Conservation (phyloP, 2,797 vertebrate species). For the Lutjanus campechanus region DNA sequence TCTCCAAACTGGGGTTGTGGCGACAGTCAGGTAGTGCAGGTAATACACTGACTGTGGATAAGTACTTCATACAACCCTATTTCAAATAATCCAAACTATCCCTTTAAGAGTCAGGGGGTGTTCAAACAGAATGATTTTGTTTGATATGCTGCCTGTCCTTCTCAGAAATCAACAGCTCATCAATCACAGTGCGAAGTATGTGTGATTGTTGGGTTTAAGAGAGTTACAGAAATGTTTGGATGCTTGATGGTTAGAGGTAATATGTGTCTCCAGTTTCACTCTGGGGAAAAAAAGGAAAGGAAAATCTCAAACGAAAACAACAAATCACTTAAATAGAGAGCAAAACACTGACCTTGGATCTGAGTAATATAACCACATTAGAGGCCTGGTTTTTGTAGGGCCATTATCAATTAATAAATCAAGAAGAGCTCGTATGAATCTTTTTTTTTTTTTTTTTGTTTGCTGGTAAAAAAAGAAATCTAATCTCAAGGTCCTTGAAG, state of each 20-base stretch:
- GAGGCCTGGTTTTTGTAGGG: neutral
- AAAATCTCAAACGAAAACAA: neutral
- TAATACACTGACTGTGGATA: no score
- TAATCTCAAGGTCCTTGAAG: constrained; percentile 14
- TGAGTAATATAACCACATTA: neutral
- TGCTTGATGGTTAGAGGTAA: neutral
- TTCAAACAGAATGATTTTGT: no score
- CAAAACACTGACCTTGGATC: constrained; percentile 1
- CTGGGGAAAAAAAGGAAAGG: neutral
- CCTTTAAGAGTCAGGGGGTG: no score
- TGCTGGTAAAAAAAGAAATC: neutral
- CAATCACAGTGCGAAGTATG: neutral
- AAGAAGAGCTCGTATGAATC: neutral
- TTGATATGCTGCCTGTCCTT: no score
- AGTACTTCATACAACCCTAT: no score
- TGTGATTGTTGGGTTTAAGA: neutral
- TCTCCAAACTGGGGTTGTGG: no score
- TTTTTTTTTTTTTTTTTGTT: neutral
- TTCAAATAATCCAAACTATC: no score
- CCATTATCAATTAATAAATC: constrained; percentile 6
- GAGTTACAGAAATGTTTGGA: neutral
- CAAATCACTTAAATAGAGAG: neutral
- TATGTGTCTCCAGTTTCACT: neutral
- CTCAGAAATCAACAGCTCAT: neutral
- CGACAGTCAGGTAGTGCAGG: no score